Conservation (phyloP, 2,888 invertebrate species). For the Leptothorax acervorum region DNA sequence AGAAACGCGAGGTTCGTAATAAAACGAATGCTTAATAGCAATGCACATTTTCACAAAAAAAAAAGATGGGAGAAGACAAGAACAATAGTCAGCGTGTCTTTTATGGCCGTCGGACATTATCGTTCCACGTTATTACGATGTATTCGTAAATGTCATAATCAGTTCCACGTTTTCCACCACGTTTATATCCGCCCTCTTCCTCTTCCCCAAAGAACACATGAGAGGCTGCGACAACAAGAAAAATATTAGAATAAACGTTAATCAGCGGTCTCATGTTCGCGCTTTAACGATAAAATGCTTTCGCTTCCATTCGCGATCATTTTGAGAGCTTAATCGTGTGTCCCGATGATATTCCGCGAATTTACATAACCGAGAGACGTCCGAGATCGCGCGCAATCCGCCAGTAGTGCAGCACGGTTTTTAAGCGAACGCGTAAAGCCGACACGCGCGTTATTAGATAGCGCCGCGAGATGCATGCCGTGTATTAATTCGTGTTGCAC, state of each 20-base stretch:
- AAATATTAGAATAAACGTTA: constrained; percentile 72
- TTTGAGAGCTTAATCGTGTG: constrained; percentile 71
- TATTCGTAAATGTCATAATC: constrained; percentile 67
- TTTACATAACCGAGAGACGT: constrained; percentile 9
- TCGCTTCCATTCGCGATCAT: constrained; percentile 66
- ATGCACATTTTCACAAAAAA: constrained; percentile 23
- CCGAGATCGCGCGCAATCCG: constrained; percentile 33
- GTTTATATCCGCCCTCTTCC: background rate
- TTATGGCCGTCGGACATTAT: constrained; percentile 44
- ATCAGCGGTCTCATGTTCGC: constrained; percentile 54
- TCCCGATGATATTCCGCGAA: constrained; percentile 59
- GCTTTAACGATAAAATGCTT: constrained; percentile 61
- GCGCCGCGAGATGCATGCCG: background rate
- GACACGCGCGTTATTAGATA: constrained; percentile 27
- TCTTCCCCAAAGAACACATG: background rate
- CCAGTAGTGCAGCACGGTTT: background rate
- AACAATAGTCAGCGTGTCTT: constrained; percentile 52
- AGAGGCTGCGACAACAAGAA: constrained; percentile 53
- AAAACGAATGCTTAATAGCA: constrained; percentile 41
- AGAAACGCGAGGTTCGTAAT: background rate
- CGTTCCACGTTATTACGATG: constrained; percentile 41
- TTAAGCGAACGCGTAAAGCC: constrained; percentile 32
- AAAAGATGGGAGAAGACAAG: background rate
- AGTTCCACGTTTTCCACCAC: constrained; percentile 23
- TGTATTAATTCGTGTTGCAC: constrained; percentile 33